Evolutionary conservation across 2,797 vertebrate species (phyloP).

Genomic region (Pseudotriccus pelzelni): DNA sequence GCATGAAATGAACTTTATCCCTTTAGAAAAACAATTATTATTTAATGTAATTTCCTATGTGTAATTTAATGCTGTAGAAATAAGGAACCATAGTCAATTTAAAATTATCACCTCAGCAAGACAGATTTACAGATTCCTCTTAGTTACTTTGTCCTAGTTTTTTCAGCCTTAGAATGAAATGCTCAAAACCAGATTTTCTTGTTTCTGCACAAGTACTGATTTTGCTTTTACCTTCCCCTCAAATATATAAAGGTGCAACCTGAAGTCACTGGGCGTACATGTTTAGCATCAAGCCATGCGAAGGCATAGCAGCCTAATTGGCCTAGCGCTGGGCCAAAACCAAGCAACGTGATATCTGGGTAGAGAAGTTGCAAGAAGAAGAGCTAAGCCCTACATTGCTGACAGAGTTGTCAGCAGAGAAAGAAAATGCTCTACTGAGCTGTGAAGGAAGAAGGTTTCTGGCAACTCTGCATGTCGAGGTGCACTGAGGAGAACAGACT

Average conservation of each 20-base stretch:
- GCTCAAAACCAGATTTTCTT: neutral
- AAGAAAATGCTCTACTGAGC: neutral
- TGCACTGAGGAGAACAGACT: neutral
- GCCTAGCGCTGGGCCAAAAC: neutral
- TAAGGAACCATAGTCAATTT: neutral
- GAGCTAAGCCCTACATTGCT: neutral
- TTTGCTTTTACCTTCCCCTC: neutral
- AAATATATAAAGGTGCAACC: neutral
- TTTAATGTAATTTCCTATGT: slow-evolving; percentile 20
- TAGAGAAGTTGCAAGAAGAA: neutral
- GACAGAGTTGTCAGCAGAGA: neutral
- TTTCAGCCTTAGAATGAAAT: neutral
- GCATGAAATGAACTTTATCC: slow-evolving; percentile 6
- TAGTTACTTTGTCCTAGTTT: neutral
- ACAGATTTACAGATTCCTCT: neutral
- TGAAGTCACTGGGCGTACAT: neutral
- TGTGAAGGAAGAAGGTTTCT: neutral
- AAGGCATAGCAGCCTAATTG: neutral
- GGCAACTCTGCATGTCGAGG: rapidly evolving
- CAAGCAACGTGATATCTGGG: rapidly evolving
- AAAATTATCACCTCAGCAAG: neutral
- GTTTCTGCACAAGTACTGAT: neutral
- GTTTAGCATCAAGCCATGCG: neutral
- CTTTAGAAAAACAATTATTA: slow-evolving; percentile 37
- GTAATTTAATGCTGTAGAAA: neutral